Evolutionary conservation across 2,113 vertebrate species (phyloP).

Genomic region (Campylorhamphus procurvoides): DNA sequence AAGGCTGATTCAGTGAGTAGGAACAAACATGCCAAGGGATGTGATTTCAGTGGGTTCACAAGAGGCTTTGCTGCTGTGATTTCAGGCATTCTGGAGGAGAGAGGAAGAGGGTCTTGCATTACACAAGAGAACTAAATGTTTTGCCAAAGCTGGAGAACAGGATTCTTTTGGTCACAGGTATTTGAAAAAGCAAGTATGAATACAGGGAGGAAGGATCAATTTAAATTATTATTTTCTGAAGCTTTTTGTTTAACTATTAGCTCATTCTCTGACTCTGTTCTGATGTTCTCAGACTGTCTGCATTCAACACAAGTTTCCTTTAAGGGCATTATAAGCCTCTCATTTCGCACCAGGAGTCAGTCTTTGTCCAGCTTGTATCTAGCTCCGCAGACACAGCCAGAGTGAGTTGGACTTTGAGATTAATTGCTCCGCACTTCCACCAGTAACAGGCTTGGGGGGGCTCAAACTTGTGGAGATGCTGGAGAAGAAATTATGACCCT

Average conservation of each 20-base stretch:
- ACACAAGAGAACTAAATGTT: not conserved
- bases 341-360: not conserved
- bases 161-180: not conserved
- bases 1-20: not conserved
- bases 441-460: not conserved
- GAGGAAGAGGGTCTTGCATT: not conserved
- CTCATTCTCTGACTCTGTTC: not conserved
- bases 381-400: not conserved
- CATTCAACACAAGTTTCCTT: not conserved
- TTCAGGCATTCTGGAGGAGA: not conserved
- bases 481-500: not conserved
- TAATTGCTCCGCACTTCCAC: not conserved
- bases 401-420: not conserved
- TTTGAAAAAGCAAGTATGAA: not conserved
- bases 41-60: not conserved
- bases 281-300: not conserved
- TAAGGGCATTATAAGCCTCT: not conserved
- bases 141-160: not conserved
- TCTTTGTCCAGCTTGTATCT: not conserved
- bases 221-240: not conserved
- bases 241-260: not conserved
- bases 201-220: not conserved
- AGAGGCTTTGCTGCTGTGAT: not conserved
- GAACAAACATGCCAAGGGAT: not conserved
- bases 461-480: not conserved